Base-by-base conservation (phyloP, 2,888 invertebrate genomes). In the Gryllus longicercus region DNA sequence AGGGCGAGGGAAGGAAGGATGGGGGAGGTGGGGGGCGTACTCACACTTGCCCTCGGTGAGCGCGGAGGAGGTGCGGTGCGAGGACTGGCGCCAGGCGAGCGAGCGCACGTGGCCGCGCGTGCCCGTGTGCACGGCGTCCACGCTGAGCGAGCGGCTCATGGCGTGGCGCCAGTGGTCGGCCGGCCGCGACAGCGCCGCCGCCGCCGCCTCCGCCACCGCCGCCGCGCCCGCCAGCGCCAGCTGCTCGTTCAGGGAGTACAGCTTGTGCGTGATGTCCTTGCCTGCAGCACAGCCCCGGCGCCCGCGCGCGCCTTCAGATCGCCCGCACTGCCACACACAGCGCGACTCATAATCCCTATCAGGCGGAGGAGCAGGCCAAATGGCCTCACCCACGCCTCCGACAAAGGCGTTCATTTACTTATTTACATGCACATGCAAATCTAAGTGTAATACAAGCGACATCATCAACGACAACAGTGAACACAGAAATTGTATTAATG, bases 261-360 rank as follows among this genome's bases (percentile, higher is more conserved):
- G 88, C 87, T 95, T 95, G 86, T 93, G 93, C 63, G 95, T 95
- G 86, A 95, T 94, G 86, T 95, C 95, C 87, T 95, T 94, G 81
- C 93, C 93, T 90, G 82, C 14, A 78, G 80, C 49, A n/a, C 2
- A 18, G 11, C 3, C 38, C 21, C 1, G 21, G 38, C 38, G 16
- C 16, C n/a, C 3, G 1, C 10, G 16, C 76, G 18, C 76, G 1
- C 18, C 23, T 14, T 75, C 75, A 16, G 23, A 16, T 38, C 38
- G 4, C 25, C 25, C 25, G 25, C 25, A 25, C 4, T n/a, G n/a
- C 25, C 25, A 3, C 25, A 38, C 25, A 38, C 25, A 3, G 25
- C 4, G 3, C 3, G 4, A 5, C 0, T 38, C 25, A 38, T 2
- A 8, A 38, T 8, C 1, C 38, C 0, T 0, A 38, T 38, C 38